phyloP scores from a whole-genome alignment of 1,140 invertebrate genomes.

The Drosophila teissieri region DNA sequence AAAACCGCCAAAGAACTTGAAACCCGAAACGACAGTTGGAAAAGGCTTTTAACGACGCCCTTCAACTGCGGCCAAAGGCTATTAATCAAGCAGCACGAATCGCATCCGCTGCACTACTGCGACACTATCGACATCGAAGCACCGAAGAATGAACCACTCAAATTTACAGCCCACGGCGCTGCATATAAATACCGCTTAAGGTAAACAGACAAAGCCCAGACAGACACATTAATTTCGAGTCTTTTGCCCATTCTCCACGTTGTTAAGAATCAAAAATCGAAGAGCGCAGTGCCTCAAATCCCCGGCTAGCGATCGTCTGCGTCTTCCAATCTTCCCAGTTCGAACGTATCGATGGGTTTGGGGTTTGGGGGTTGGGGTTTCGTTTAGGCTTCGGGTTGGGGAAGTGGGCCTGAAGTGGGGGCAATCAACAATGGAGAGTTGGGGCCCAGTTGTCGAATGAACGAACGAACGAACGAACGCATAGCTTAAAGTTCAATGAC shows the following conservation, averaged over 20 bases:
- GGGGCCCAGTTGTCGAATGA: slow-evolving; percentile 17
- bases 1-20: slow-evolving; percentile 34
- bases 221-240: slow-evolving; percentile 70
- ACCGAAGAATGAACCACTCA: slow-evolving; percentile 7
- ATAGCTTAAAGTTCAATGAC: slow-evolving; percentile 83
- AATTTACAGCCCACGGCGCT: slow-evolving; percentile 22
- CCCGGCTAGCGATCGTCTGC: slow-evolving; percentile 40
- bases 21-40: slow-evolving; percentile 25
- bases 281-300: slow-evolving; percentile 63
- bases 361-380: slow-evolving; percentile 3
- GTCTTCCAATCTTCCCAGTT: slow-evolving; percentile 27
- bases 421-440: slow-evolving; percentile 31
- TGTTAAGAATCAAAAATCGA: slow-evolving; percentile 53
- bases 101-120: slow-evolving; percentile 43
- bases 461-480: slow-evolving; percentile 26
- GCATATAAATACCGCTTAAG: slow-evolving; percentile 46
- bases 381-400: background rate
- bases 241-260: slow-evolving; percentile 32
- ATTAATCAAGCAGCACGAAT: slow-evolving; percentile 61
- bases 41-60: slow-evolving; percentile 37
- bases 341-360: slow-evolving; percentile 7
- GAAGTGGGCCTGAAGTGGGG: slow-evolving; percentile 26
- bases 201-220: slow-evolving; percentile 45
- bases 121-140: slow-evolving; percentile 20
- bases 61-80: slow-evolving; percentile 29